Conservation (phyloP, 1,140 invertebrate genomes). For the Mamestra configurata region DNA sequence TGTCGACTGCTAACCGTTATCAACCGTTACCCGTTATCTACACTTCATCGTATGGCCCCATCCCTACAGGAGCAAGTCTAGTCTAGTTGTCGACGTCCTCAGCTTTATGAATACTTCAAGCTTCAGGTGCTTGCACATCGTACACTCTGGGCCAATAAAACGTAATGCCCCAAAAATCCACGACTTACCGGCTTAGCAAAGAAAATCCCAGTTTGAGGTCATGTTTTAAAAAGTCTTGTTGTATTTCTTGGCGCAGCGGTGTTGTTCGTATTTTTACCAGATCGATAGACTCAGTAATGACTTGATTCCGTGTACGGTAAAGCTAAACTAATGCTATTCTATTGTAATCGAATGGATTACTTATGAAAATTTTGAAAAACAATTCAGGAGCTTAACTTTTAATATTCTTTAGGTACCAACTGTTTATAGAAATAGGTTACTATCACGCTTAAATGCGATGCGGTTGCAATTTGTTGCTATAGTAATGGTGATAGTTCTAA, state of each 20-base stretch:
- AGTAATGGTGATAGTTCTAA: background rate
- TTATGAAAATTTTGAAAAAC: slow-evolving; percentile 29
- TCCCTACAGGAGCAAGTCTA: slow-evolving; percentile 56
- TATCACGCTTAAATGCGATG: slow-evolving; percentile 8
- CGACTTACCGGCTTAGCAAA: slow-evolving; percentile 48
- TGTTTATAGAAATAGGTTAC: background rate
- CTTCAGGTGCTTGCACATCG: slow-evolving; percentile 56
- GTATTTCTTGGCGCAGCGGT: slow-evolving; percentile 5
- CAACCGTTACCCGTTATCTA: background rate
- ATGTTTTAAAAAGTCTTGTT: slow-evolving; percentile 47
- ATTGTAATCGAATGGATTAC: slow-evolving; percentile 28
- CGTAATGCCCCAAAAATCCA: slow-evolving; percentile 52
- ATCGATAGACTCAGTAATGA: slow-evolving; percentile 47
- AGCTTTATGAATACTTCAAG: slow-evolving; percentile 64
- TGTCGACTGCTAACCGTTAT: background rate
- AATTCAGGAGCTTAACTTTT: background rate
- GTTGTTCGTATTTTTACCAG: slow-evolving; percentile 40
- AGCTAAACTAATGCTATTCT: slow-evolving; percentile 23
- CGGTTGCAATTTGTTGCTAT: background rate
- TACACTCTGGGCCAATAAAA: slow-evolving; percentile 58
- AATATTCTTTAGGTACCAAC: background rate
- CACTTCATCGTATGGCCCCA: slow-evolving; percentile 21
- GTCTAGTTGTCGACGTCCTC: slow-evolving; percentile 62
- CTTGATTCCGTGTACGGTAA: slow-evolving; percentile 43
- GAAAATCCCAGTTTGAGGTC: slow-evolving; percentile 50